Base-by-base conservation (phyloP, 2,797 vertebrate species). In the Danionella dracula region DNA sequence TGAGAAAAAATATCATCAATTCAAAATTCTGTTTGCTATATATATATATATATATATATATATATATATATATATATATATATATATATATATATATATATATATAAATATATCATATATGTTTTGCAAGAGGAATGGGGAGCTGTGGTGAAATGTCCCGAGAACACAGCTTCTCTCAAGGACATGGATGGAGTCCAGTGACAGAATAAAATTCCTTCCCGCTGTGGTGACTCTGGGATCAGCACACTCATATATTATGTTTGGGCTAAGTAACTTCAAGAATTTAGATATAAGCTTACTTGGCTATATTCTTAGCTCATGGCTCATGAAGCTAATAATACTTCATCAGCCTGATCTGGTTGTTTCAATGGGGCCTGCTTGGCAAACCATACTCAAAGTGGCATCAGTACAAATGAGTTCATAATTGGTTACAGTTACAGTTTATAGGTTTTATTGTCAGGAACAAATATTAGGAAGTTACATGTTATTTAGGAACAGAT, bases 231-330 rank as follows among this genome's bases (percentile, higher is more conserved):
- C 61, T 23, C 40, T 40, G 58, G 57, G 48, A 44, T 60, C 69
- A 37, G 21, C 48, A 60, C 38, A 46, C 44, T 71, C 32, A 53
- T 54, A 51, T 42, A 79, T 67, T 45, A 41, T 40, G 78, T 65
- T 50, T 20, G 68, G 73, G 72, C 79, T 51, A 78, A 74, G 61
- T 77, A 80, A 82, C 56, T 55, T 54, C 20, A 57, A 45, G 38
- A 53, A 53, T 75, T 72, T 50, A 34, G 34, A 40, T 41, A 16
- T 38, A 35, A 12, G 9, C 50, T 59, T 75, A 46, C 23, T 56
- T 34, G 17, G 55, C 56, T 73, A 63, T 71, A 27, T 27, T 27
- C 6, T 27, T 27, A 27, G 23, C 23, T 27, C 23, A 27, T 27
- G 23, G 23, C 23, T 27, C n/a, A 27, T 3, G 23, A 27, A 6